Evolutionary conservation across 2,113 vertebrate species (phyloP).

Genomic region (Motacilla tschutschensis): DNA sequence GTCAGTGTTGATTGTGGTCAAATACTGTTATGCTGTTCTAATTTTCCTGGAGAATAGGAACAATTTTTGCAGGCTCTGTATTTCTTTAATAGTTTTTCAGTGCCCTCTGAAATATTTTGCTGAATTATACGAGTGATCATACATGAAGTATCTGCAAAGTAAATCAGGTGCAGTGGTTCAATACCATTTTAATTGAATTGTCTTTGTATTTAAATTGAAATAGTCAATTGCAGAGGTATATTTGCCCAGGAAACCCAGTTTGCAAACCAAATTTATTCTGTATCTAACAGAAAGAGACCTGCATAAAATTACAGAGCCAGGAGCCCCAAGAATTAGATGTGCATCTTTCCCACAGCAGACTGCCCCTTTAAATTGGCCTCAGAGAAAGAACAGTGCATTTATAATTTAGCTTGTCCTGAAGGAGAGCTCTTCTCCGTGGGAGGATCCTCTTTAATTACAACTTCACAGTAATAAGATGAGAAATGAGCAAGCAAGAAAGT

Average conservation of each 20-base stretch:
- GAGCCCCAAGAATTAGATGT: neutral
- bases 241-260: conserved; percentile 6
- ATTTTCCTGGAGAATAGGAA: neutral
- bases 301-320: conserved; percentile 18
- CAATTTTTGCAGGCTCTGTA: neutral
- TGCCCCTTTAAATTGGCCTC: conserved; percentile 55
- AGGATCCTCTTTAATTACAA: conserved; percentile 78
- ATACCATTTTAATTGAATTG: conserved; percentile 57
- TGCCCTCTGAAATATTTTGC: neutral
- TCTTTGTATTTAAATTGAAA: conserved; percentile 53
- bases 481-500: conserved; percentile 71
- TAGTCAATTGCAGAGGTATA: conserved; percentile 27
- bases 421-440: conserved; percentile 66
- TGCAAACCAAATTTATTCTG: conserved; percentile 35
- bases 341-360: conserved; percentile 14
- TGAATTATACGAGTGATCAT: neutral
- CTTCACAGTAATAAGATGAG: conserved; percentile 79
- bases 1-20: neutral
- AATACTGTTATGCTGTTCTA: neutral
- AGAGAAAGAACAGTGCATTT: conserved; percentile 57
- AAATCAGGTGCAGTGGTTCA: conserved; percentile 41
- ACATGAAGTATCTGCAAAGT: neutral
- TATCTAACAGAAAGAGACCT: conserved; percentile 22
- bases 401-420: conserved; percentile 69
- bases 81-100: neutral